Base-by-base conservation (phyloP, 2,888 invertebrate species). In the Chalcis sispes region DNA sequence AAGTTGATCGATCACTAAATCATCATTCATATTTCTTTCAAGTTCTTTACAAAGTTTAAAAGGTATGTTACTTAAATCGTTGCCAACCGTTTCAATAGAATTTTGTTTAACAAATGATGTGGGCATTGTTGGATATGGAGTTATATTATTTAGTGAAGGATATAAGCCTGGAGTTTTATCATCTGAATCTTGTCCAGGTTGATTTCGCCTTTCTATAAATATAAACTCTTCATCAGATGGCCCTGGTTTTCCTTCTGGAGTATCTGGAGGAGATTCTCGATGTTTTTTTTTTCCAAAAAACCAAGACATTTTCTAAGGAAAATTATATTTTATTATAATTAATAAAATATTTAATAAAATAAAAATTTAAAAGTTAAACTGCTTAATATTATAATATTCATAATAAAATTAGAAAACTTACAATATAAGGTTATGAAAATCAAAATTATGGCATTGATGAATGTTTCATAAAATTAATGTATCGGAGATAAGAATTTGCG, bases 51-150 rank as follows among this genome's bases (percentile, higher is more conserved):
- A 90, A 78, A 92, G 81, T 23, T 89, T 86, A 79, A 92, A 92
- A 0, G 92, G 92, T 0, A 92, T 91, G 42, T 90, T 91, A 81
- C 90, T 90, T 7, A 92, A 84, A 78, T 91, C 91, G 83, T 82
- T 20, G 79, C 70, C 15, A 70, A 71, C 2, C 85, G 85, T 15
- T 69, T 74, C 79, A 62, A 79, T 80, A 32, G 74, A 77, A 70
- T 20, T 77, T 54, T 84, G 79, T 62, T 81, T 82, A 8, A 77
- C 15, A 58, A 76, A 20, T 79, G 73, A 15, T 58, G 13, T 36
- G 20, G 77, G 65, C 4, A 77, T 8, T 13, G 80, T 54, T 3
- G 84, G 83, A 62, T 82, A 82, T 8, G 79, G 42, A 2, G 79
- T 56, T 2, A 77, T 61, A 2, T 80, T 80, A 18, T 73, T 77